Conservation (phyloP, 2,888 invertebrate genomes). For the Papilio gigon region DNA sequence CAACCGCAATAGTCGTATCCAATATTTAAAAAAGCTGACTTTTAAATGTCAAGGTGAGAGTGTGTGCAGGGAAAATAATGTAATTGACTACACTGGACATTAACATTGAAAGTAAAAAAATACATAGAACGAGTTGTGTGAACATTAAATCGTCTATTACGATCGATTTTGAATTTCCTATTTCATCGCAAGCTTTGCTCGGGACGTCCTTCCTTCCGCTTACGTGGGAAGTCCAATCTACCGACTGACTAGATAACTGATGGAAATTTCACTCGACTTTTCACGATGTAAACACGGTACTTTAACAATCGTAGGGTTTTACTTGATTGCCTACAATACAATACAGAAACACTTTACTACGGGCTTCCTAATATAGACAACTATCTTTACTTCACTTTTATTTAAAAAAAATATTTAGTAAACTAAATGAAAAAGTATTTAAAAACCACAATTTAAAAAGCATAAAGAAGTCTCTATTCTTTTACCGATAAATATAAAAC, state of each 20-base stretch:
- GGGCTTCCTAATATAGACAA: too few species aligned
- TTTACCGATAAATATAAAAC: too few species aligned
- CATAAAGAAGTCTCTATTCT: too few species aligned
- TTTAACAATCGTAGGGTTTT: background rate
- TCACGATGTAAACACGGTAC: background rate
- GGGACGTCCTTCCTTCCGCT: background rate
- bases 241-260: background rate
- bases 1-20: too few species aligned
- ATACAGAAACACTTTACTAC: background rate
- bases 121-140: background rate
- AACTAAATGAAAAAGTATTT: too few species aligned
- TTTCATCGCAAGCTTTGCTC: conserved; percentile 17
- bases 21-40: background rate
- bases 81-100: background rate
- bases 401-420: background rate
- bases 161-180: conserved; percentile 17
- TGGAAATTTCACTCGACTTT: background rate
- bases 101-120: background rate
- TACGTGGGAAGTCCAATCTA: conserved; percentile 9
- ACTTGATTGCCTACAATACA: background rate
- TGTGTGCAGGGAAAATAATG: background rate
- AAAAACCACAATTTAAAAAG: too few species aligned
- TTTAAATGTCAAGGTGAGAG: background rate
- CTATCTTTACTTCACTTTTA: too few species aligned
- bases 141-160: background rate